A percentile compares a stretch with the other conserved stretches of the same genome.
Evolutionary conservation across 2,888 invertebrate species (phyloP).

Genomic region (Podabrus alpinus): DNA sequence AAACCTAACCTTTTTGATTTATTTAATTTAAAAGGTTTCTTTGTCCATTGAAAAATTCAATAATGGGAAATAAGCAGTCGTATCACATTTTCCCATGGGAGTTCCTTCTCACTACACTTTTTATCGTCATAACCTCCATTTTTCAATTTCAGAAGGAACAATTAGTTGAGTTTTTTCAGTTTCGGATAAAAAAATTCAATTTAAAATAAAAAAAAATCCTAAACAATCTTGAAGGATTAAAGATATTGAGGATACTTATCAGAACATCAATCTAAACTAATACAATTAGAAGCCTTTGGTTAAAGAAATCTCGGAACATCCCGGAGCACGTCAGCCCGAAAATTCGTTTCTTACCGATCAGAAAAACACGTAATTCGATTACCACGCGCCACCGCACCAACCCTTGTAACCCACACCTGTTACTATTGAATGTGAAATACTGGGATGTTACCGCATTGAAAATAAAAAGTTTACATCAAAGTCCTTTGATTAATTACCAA

Average conservation of each 20-base stretch:
- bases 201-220: constrained; percentile 7
- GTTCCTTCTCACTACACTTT: constrained; percentile 12
- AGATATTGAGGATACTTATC: constrained; percentile 38
- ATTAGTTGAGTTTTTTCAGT: not conserved
- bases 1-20: constrained; percentile 11
- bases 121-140: constrained; percentile 13
- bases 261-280: constrained; percentile 39
- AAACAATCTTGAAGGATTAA: constrained; percentile 30
- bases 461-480: constrained; percentile 11
- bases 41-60: constrained; percentile 29
- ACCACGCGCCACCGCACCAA: constrained; percentile 38
- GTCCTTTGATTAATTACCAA: not conserved
- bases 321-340: constrained; percentile 36
- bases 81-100: constrained; percentile 22
- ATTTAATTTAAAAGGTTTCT: constrained; percentile 23
- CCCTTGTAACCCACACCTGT: constrained; percentile 26
- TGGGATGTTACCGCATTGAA: constrained; percentile 23
- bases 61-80: constrained; percentile 27
- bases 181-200: not conserved
- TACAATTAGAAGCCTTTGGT: constrained; percentile 38
- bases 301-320: constrained; percentile 37
- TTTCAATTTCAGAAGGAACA: constrained; percentile 5
- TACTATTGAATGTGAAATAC: constrained; percentile 25
- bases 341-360: constrained; percentile 40
- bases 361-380: constrained; percentile 43